Percentiles rank a stretch among this genome's conserved stretches.
Evolutionary conservation across 2,113 vertebrate species (phyloP).

Genomic region (Hyla sarda): DNA sequence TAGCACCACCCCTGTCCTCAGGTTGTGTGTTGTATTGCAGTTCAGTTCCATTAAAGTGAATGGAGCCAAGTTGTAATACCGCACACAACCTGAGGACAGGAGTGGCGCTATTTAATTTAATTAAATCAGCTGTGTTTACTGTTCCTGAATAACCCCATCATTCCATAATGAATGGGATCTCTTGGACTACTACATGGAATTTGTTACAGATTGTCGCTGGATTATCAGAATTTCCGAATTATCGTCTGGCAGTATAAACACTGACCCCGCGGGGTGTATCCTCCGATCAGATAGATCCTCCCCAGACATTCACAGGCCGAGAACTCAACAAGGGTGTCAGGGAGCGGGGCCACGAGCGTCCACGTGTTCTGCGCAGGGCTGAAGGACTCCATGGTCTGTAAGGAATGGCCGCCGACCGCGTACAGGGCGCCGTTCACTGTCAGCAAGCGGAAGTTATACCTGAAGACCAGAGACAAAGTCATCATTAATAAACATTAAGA

Average conservation of each 20-base stretch:
- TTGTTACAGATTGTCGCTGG: too few species aligned
- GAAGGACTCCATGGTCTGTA: conserved; percentile 92
- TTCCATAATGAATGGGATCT: too few species aligned
- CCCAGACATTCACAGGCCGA: conserved; percentile 94
- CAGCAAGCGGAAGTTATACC: conserved; percentile 95
- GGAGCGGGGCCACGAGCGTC: conserved; percentile 90
- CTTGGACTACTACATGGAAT: neutral
- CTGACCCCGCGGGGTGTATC: conserved; percentile 91
- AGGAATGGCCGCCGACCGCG: conserved; percentile 90
- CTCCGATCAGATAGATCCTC: conserved; percentile 93
- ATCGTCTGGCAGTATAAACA: neutral
- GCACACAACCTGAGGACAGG: too few species aligned
- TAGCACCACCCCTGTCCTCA: too few species aligned
- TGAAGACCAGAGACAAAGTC: conserved; percentile 67
- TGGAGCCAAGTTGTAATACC: too few species aligned
- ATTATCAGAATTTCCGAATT: too few species aligned
- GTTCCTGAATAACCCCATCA: too few species aligned
- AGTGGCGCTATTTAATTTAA: too few species aligned
- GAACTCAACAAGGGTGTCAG: conserved; percentile 90
- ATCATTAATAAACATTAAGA: too few species aligned
- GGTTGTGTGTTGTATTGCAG: too few species aligned
- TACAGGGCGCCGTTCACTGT: conserved; percentile 88
- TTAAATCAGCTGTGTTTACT: too few species aligned
- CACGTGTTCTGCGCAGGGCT: conserved; percentile 91
- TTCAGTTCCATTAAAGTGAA: too few species aligned